A percentile compares a stretch with the other conserved stretches of the same genome.
phyloP scores from a whole-genome alignment of 2,888 invertebrate genomes.

The Caenorhabditis japonica region DNA sequence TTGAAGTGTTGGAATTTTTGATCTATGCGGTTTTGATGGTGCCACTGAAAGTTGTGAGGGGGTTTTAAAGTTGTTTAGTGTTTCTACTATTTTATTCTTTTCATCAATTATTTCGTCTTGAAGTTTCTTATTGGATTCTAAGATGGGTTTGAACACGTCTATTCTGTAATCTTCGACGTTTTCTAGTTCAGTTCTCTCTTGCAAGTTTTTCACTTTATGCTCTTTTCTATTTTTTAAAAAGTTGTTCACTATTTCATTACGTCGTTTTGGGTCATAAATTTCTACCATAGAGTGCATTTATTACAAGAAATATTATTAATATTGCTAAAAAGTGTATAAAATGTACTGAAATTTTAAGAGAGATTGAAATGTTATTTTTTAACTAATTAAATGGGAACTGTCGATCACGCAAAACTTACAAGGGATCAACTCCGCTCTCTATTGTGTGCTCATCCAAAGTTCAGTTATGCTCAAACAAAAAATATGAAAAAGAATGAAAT shows the following conservation, averaged over 20 bases:
- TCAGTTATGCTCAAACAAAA: conserved; percentile 17
- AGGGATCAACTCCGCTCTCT: conserved; percentile 36
- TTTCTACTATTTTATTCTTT: conserved; percentile 63
- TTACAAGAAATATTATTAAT: conserved; percentile 10
- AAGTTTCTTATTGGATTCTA: no score
- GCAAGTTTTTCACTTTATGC: conserved; percentile 51
- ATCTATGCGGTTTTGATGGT: conserved; percentile 2
- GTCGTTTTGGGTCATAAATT: no score
- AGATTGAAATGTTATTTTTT: conserved; percentile 13
- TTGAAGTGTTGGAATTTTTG: conserved; percentile 24
- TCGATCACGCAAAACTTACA: conserved; percentile 35
- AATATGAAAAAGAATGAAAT: conserved; percentile 10
- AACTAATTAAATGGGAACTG: no score
- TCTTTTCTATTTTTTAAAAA: conserved; percentile 56
- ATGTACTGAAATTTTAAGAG: conserved; percentile 37
- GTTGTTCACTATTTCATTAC: no score
- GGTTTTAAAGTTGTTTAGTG: conserved; percentile 46
- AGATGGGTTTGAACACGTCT: no score
- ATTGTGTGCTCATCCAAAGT: conserved; percentile 35
- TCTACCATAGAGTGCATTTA: conserved; percentile 37
- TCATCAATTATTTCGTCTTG: conserved; percentile 67
- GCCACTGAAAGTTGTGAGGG: no score
- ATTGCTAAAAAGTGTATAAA: conserved; percentile 37
- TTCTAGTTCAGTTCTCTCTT: conserved; percentile 53
- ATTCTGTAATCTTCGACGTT: conserved; percentile 60